Conservation (phyloP, 2,113 vertebrate genomes). For the Rhinogobius similis region DNA sequence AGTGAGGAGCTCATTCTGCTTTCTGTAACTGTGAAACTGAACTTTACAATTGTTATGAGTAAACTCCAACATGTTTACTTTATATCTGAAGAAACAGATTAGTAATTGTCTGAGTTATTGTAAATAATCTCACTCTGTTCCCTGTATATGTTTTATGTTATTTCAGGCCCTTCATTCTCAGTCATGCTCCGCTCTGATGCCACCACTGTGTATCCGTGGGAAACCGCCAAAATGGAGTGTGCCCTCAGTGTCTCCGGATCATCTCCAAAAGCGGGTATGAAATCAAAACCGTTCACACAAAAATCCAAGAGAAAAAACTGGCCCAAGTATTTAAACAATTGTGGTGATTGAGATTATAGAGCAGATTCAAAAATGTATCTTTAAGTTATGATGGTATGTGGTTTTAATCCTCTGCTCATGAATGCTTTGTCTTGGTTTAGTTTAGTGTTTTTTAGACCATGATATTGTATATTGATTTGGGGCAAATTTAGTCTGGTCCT, state of each 20-base stretch:
- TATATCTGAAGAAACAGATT: no score
- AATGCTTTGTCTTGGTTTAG: no score
- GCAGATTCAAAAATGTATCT: no score
- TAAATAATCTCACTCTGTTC: neutral
- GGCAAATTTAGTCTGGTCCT: no score
- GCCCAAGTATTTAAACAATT: neutral
- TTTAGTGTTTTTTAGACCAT: no score
- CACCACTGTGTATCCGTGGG: slow-evolving; percentile 82
- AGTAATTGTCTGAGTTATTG: no score
- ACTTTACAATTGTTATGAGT: neutral
- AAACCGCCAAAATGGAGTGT: slow-evolving; percentile 88
- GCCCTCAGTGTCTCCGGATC: slow-evolving; percentile 80
- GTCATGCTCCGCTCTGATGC: slow-evolving; percentile 83
- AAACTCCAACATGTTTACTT: no score
- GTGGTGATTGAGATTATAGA: no score
- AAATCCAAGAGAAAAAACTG: neutral
- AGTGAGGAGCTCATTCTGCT: neutral
- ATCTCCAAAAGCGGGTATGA: slow-evolving; percentile 81
- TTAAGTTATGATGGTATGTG: no score
- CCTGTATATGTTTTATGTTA: slow-evolving; percentile 4
- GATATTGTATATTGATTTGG: no score
- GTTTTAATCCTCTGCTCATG: no score
- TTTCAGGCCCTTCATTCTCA: slow-evolving; percentile 85
- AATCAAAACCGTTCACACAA: neutral
- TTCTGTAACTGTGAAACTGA: neutral